These are phyloP conservation scores for Stichopus chloronotus DNA, from an alignment of 35 echinoderm and acorn worm genomes.

Conservation along the genomic window DNA sequence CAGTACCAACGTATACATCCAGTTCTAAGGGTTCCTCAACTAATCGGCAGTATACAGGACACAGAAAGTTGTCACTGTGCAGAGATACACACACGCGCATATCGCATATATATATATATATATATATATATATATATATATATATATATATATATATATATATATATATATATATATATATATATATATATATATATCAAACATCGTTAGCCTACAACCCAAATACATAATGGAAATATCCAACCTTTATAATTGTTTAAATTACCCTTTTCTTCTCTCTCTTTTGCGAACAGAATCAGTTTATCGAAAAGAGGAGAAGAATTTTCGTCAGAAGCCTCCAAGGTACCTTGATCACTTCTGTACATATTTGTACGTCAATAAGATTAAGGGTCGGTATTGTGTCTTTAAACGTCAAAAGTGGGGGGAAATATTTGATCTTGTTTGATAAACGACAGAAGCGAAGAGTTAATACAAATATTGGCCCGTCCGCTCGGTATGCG, in stretches of 20 bases:
- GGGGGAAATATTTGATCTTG: constrained; percentile 34
- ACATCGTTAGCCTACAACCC: background rate
- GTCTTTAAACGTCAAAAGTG: constrained; percentile 27
- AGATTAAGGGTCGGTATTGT: constrained; percentile 42
- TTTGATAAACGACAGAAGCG: background rate
- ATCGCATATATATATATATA: too few species aligned
- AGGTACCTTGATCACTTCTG: constrained; percentile 48
- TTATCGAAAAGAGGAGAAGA: background rate
- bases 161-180: too few species aligned
- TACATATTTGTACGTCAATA: constrained; percentile 49
- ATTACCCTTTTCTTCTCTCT: background rate
- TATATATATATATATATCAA: background rate
- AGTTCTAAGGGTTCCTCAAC: too few species aligned
- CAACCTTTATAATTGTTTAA: constrained; percentile 43
- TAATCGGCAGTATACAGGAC: too few species aligned
- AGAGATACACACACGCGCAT: too few species aligned
- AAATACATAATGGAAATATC: background rate
- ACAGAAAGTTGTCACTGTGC: too few species aligned
- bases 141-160: too few species aligned
- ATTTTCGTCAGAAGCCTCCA: background rate
- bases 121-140: too few species aligned
- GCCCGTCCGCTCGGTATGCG: background rate
- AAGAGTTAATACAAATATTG: constrained; percentile 24
- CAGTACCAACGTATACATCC: too few species aligned
- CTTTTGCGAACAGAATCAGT: constrained; percentile 4